Evolutionary conservation across 2,113 vertebrate species (phyloP), one percentile per base, ranked within the genome.

Genomic region (Aegithalos caudatus): DNA sequence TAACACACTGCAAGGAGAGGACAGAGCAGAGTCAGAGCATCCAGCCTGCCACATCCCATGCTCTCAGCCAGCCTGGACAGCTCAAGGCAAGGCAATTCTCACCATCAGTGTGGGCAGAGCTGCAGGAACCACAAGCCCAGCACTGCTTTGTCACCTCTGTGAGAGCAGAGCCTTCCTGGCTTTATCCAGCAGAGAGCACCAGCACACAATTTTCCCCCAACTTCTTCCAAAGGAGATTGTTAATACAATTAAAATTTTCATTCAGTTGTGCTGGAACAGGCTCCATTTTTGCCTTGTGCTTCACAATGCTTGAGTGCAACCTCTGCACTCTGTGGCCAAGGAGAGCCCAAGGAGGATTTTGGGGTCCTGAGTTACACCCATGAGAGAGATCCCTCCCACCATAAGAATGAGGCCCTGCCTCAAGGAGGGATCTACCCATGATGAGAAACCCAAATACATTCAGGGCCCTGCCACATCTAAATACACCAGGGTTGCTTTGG

Each of bases 1-100:
- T 99, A 99, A 70, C 99, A 98, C 25, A 99, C 99, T 99, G 98
- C 35, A 97, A 98, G 89, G 97, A 74, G 96, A 58, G 93, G 74
- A 92, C 17, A 60, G 65, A 91, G 64, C 25, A 83, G 85, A 86
- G 92, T 96, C 51, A n/a, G 79, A 74, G 31, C 48, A 29, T 19
- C 18, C 44, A n/a, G 23, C 14, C 57, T 60, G 57, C 37, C 33
- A 28, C 47, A 27, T 1, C 38, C 45, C 77, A 18, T 31, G 40
- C 31, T 47, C 35, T 25, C 60, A 79, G 56, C 38, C 37, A 76
- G 64, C 70, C 70, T 42, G 83, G 23, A 8, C 65, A 33, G 37
- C 1, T 42, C 88, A 66, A 48, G 40, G 23, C 58, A 62, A 29
- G 42, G 51, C 25, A 54, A 14, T 21, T 7, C 5, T 1, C 20